Evolutionary conservation across 2,113 vertebrate genomes (phyloP).

Genomic region (Candoia aspera): DNA sequence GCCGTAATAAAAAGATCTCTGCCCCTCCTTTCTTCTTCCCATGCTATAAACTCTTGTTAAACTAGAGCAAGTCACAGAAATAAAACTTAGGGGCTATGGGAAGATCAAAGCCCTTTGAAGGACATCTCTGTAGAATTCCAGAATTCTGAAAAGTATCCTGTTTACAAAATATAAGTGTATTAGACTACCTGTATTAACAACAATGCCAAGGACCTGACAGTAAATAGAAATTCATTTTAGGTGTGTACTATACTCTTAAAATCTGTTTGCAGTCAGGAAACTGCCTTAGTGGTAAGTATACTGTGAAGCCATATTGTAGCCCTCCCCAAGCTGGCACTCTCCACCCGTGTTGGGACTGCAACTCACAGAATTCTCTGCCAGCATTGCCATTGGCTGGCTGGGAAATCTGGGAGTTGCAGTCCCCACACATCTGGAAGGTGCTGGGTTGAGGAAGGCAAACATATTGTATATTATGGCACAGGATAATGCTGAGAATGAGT

Average conservation of each 20-base stretch:
- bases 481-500: neutral
- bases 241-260: slow-evolving; percentile 45
- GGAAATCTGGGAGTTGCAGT: neutral
- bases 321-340: neutral
- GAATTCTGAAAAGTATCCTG: slow-evolving; percentile 66
- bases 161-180: slow-evolving; percentile 70
- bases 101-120: slow-evolving; percentile 75
- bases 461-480: neutral
- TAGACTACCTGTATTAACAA: slow-evolving; percentile 51
- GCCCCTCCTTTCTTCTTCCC: slow-evolving; percentile 52
- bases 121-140: slow-evolving; percentile 68
- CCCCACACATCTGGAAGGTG: neutral
- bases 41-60: slow-evolving; percentile 72
- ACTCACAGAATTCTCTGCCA: neutral
- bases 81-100: slow-evolving; percentile 72
- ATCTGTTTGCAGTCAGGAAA: slow-evolving; percentile 56
- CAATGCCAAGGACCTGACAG: slow-evolving; percentile 54
- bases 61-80: slow-evolving; percentile 75
- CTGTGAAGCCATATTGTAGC: slow-evolving; percentile 25
- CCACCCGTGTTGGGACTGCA: neutral
- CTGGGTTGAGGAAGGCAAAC: neutral
- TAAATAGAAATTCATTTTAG: slow-evolving; percentile 57
- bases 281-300: neutral
- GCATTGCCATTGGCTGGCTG: neutral
- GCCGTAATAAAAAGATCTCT: slow-evolving; percentile 71